Base-by-base conservation (phyloP, 2,888 invertebrate genomes). In the Ypsolopha scabrella region DNA sequence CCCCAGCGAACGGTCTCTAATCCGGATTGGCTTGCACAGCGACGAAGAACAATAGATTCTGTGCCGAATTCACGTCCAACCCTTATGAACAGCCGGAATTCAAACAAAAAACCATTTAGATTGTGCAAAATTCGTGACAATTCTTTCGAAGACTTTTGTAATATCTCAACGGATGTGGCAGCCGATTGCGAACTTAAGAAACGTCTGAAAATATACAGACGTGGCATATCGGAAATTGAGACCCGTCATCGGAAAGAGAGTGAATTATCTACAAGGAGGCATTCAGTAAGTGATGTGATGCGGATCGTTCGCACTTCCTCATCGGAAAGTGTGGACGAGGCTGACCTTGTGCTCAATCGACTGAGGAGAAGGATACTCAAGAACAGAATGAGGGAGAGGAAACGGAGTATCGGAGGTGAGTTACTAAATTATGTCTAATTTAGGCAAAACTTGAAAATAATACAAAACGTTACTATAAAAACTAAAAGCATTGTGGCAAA, bases 311-410 rank as follows among this genome's bases (percentile, higher is more conserved):
- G 70, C 60, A 78, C 80, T 65, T 86, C 87, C 55, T 87, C 87
- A 43, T 87, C 87, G 35, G 87, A 87, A 64, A 87, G 87, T 67
- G 73, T 87, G 52, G 87, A 87, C 59, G 87, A 87, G 64, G 87
- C 87, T 52, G 87, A 87, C 68, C 67, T 81, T 54, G 78, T 87
- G 63, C 79, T 87, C 57, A 80, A 73, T 70, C 76, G 87, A 46
- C 67, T 87, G 59, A 80, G 81, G 70, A 77, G 87, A 64, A 77
- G 87, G 62, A 87, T 87, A 69, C 75, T 83, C 55, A 83, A 75
- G 66, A 87, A 87, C 68, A 86, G 80, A 70, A 71, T 77, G 48
- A 73, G 85, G 63, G 85, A 86, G 67, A 81, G 79, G 67, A 75
- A 79, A 57, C 77, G 77, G 57, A 70, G 70, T 55, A 60, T 74